These are phyloP conservation scores for Elymnias hypermnestra DNA, from an alignment of 1,140 invertebrate species.

Conservation along the genomic window DNA sequence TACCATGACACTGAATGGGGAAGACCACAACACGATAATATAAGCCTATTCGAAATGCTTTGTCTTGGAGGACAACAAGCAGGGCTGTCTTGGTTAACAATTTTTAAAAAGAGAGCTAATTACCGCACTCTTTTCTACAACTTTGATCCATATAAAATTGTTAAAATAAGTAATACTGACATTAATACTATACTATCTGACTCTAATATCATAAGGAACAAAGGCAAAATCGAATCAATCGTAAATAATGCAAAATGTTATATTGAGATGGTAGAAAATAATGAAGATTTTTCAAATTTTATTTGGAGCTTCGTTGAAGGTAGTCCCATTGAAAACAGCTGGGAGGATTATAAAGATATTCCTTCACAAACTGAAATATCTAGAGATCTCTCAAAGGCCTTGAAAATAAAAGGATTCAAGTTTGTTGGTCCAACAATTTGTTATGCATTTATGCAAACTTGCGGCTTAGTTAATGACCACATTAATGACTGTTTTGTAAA, in stretches of 20 bases:
- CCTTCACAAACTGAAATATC: slow-evolving; percentile 46
- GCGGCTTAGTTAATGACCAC: slow-evolving; percentile 65
- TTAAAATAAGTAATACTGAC: slow-evolving; percentile 31
- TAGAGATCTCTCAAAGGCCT: slow-evolving; percentile 40
- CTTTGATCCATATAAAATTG: slow-evolving; percentile 49
- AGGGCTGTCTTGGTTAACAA: slow-evolving; percentile 61
- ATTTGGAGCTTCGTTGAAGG: slow-evolving; percentile 56
- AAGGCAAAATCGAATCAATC: slow-evolving; percentile 54
- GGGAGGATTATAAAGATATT: slow-evolving; percentile 36
- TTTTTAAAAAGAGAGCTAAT: slow-evolving; percentile 54
- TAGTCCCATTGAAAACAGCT: slow-evolving; percentile 46
- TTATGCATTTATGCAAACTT: slow-evolving; percentile 69
- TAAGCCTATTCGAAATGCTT: slow-evolving; percentile 55
- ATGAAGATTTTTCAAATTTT: slow-evolving; percentile 52
- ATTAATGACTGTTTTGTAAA: slow-evolving; percentile 32
- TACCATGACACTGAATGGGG: slow-evolving; percentile 68
- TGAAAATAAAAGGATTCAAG: slow-evolving; percentile 57
- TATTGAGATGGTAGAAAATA: slow-evolving; percentile 42
- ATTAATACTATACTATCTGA: slow-evolving; percentile 31
- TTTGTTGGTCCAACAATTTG: slow-evolving; percentile 59
- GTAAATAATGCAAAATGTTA: slow-evolving; percentile 57
- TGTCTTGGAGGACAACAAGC: slow-evolving; percentile 68
- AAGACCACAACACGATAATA: slow-evolving; percentile 40
- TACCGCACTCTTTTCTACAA: slow-evolving; percentile 46
- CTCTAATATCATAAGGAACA: slow-evolving; percentile 47